These are phyloP conservation scores for Austrofundulus limnaeus DNA, from an alignment of 2,113 vertebrate species.

Conservation along the genomic window DNA sequence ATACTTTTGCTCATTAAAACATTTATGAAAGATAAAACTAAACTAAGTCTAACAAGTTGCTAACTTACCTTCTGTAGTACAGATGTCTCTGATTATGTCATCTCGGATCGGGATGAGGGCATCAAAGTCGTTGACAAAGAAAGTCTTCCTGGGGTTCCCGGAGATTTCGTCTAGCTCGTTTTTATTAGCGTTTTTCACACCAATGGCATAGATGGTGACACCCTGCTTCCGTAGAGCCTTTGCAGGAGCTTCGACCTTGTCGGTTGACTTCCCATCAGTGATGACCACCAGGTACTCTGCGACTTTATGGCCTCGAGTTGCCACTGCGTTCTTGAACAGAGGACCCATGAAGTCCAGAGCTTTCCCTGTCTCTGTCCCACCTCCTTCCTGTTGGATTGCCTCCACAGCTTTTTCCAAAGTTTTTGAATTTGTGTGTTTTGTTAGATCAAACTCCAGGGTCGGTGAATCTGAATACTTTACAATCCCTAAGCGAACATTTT, in stretches of 20 bases:
- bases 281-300: conserved; percentile 80
- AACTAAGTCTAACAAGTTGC: rapidly evolving
- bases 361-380: conserved; percentile 75
- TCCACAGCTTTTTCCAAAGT: conserved; percentile 73
- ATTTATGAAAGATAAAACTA: too few relatives aligned
- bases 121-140: conserved; percentile 83
- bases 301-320: conserved; percentile 59
- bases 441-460: conserved; percentile 74
- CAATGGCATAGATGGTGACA: conserved; percentile 81
- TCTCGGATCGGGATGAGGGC: conserved; percentile 78
- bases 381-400: conserved; percentile 67
- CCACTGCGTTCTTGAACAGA: conserved; percentile 66
- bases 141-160: conserved; percentile 66
- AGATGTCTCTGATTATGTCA: conserved; percentile 82
- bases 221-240: conserved; percentile 61
- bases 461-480: conserved; percentile 72
- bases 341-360: conserved; percentile 77
- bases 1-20: too few relatives aligned
- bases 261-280: conserved; percentile 82
- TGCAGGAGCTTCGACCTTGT: conserved; percentile 76
- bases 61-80: conserved; percentile 80
- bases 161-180: conserved; percentile 78
- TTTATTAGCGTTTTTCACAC: conserved; percentile 72
- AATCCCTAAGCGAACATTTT: conserved; percentile 81
- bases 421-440: conserved; percentile 34